Conservation (phyloP, 1,140 invertebrate genomes). For the Neodiprion pinetum region DNA sequence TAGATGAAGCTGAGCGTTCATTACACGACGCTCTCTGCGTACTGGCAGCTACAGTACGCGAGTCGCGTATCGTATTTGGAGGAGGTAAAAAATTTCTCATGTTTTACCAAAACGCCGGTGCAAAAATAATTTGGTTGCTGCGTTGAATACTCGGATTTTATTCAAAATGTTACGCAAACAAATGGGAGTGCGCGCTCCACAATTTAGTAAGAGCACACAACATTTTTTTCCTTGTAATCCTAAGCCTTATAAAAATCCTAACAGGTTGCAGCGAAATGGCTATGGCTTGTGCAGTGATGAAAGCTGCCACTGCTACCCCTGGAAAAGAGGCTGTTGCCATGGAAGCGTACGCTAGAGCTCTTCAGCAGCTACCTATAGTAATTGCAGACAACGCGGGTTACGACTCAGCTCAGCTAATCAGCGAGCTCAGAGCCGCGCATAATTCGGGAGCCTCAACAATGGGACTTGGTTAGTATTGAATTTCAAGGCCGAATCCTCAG, state of each 20-base stretch:
- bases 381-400: constrained; percentile 99
- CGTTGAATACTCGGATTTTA: no score
- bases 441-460: constrained; percentile 75
- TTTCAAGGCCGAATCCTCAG: constrained; percentile 7
- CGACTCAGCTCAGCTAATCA: constrained; percentile 94
- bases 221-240: not conserved
- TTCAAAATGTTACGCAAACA: no score
- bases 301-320: constrained; percentile 85
- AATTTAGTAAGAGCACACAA: not conserved
- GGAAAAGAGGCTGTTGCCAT: constrained; percentile 98
- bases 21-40: constrained; percentile 99
- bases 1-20: constrained; percentile 98
- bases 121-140: no score
- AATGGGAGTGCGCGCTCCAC: no score
- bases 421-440: constrained; percentile 89
- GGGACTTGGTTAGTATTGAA: constrained; percentile 78
- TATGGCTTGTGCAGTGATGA: constrained; percentile 92
- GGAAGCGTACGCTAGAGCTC: constrained; percentile 92
- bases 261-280: constrained; percentile 89
- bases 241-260: constrained; percentile 23
- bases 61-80: constrained; percentile 90
- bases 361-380: constrained; percentile 88
- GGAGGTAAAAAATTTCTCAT: constrained; percentile 70
- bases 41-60: constrained; percentile 92
- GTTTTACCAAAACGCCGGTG: not conserved